Percentiles rank a stretch among this genome's conserved stretches.
phyloP scores from a whole-genome alignment of 2,888 invertebrate species.

The Pristionchus entomophagus region DNA sequence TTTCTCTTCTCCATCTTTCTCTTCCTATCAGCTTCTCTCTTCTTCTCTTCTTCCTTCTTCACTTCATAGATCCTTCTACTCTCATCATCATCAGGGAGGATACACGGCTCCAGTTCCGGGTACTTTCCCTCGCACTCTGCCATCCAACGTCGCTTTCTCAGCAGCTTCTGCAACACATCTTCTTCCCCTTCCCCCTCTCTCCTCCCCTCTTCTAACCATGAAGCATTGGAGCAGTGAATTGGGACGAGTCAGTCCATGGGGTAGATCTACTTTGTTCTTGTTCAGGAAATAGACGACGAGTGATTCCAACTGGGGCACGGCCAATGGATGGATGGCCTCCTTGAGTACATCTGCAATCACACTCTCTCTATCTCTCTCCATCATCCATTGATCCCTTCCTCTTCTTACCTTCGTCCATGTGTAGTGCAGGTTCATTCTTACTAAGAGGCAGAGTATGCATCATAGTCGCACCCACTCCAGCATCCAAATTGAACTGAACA shows the following conservation, averaged over 20 bases:
- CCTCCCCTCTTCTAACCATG: not conserved
- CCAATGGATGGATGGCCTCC: not conserved
- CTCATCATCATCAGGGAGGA: not conserved
- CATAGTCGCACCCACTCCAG: not conserved
- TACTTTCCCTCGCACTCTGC: not conserved
- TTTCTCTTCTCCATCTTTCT: not conserved
- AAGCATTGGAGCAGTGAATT: slow-evolving; percentile 55
- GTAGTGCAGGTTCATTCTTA: not conserved
- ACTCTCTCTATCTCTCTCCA: not conserved
- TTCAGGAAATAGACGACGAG: slow-evolving; percentile 52
- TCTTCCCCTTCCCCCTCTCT: not conserved
- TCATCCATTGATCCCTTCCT: not conserved
- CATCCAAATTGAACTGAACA: slow-evolving; percentile 31
- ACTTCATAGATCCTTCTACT: not conserved
- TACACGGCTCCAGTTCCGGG: not conserved
- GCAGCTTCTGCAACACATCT: not conserved
- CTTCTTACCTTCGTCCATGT: not conserved
- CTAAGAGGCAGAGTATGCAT: slow-evolving; percentile 27
- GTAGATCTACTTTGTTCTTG: slow-evolving; percentile 57
- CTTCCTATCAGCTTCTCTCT: no score
- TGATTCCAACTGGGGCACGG: slow-evolving; percentile 53
- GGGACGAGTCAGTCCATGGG: slow-evolving; percentile 60
- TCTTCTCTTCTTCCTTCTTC: not conserved
- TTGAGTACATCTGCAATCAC: slow-evolving; percentile 3
- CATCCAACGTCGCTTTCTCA: not conserved